Conservation (phyloP, 2,113 vertebrate genomes). For the Chionodraco myersi region DNA sequence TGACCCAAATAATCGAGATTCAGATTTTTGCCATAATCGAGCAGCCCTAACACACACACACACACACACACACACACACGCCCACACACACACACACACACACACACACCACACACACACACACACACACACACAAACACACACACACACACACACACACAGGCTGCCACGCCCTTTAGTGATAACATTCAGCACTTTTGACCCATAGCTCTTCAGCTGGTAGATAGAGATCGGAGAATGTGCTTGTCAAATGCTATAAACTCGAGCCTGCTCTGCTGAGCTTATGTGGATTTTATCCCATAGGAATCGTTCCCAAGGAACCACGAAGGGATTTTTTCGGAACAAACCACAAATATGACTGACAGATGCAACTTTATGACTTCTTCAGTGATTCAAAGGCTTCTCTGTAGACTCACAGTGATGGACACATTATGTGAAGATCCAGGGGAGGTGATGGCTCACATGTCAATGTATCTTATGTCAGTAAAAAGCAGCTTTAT, state of each 20-base stretch:
- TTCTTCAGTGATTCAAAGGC: slow-evolving; percentile 11
- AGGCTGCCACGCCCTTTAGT: slow-evolving; percentile 1
- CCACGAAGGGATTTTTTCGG: slow-evolving; percentile 26
- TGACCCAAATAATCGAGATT: no score
- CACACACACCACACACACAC: no score
- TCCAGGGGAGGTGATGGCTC: slow-evolving; percentile 15
- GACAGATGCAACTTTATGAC: slow-evolving; percentile 29
- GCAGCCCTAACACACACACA: slow-evolving; percentile 1
- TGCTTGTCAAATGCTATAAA: slow-evolving; percentile 34
- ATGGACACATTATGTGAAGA: slow-evolving; percentile 26
- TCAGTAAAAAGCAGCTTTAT: slow-evolving; percentile 35
- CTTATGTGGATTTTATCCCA: slow-evolving; percentile 36
- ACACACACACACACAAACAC: no score
- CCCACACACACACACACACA: no score
- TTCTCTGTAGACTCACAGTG: slow-evolving; percentile 4
- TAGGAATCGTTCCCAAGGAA: slow-evolving; percentile 30
- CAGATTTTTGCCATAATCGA: no score
- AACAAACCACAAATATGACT: slow-evolving; percentile 51
- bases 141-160: neutral
- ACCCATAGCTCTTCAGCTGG: slow-evolving; percentile 10
- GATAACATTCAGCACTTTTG: slow-evolving; percentile 24
- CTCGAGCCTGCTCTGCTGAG: slow-evolving; percentile 15
- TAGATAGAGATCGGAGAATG: slow-evolving; percentile 5
- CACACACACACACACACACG: neutral
- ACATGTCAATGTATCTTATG: slow-evolving; percentile 12